Evolutionary conservation across 2,113 vertebrate genomes (phyloP).

Genomic region (Mus musculus): DNA sequence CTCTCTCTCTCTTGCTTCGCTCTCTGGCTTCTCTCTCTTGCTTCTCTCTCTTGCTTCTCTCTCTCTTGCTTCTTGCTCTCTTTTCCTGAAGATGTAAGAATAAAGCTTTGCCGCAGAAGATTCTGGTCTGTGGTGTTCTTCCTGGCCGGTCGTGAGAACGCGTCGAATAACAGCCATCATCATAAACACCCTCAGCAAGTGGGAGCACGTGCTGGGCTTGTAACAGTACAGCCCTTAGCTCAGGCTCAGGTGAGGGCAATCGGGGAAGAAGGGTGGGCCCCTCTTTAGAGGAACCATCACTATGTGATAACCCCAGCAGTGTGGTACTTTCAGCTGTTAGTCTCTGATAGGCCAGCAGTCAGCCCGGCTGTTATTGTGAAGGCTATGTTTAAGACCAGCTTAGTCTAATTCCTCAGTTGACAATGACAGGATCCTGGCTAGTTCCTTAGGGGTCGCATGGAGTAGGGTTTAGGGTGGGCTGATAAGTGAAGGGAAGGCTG

Average conservation of each 20-base stretch:
- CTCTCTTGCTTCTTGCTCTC: no score
- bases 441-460: background rate
- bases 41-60: no score
- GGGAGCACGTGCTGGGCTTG: background rate
- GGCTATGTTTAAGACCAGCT: background rate
- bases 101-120: no score
- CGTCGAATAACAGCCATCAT: no score
- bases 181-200: background rate
- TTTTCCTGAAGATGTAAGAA: no score
- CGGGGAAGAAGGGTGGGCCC: background rate
- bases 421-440: background rate
- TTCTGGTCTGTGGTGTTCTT: no score
- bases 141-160: no score
- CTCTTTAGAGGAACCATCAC: background rate
- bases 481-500: background rate
- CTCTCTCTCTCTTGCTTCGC: no score
- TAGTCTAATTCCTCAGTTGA: background rate
- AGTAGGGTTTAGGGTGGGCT: background rate
- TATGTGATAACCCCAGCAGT: no score
- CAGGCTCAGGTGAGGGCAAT: background rate
- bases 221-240: background rate
- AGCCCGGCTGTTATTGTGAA: background rate
- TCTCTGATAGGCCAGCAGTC: background rate
- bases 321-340: background rate
- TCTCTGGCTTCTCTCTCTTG: no score